Evolutionary conservation across 2,888 invertebrate species (phyloP).

Genomic region (Scrobipalpa atriplicella): DNA sequence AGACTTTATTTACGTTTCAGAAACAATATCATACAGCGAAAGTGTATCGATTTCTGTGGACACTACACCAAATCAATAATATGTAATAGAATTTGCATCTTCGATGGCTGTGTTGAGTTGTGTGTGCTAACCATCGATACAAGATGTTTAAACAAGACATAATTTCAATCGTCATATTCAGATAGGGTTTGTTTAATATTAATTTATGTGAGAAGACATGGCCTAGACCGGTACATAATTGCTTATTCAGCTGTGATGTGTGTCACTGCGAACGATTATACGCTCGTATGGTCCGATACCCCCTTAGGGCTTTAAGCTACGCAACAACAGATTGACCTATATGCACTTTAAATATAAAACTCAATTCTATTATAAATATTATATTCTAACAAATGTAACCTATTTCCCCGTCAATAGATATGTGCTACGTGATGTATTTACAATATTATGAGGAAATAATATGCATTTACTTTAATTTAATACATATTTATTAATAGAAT

Average conservation of each 20-base stretch:
- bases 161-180: slow-evolving; percentile 11
- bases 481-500: background rate
- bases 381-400: background rate
- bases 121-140: slow-evolving; percentile 46
- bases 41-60: background rate
- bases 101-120: slow-evolving; percentile 28
- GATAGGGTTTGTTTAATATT: slow-evolving; percentile 51
- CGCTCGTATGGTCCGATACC: slow-evolving; percentile 61
- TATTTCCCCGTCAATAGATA: background rate
- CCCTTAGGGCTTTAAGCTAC: slow-evolving; percentile 53
- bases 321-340: slow-evolving; percentile 51
- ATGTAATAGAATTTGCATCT: background rate
- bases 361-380: background rate
- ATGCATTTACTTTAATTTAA: background rate
- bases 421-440: background rate
- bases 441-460: background rate
- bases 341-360: slow-evolving; percentile 23
- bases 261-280: slow-evolving; percentile 73
- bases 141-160: background rate
- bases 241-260: slow-evolving; percentile 63
- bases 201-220: slow-evolving; percentile 61
- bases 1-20: too few relatives aligned
- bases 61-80: background rate
- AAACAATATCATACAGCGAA: background rate
- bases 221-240: slow-evolving; percentile 57